phyloP scores from a whole-genome alignment of 2,797 vertebrate genomes.

The Cynopterus sphinx region DNA sequence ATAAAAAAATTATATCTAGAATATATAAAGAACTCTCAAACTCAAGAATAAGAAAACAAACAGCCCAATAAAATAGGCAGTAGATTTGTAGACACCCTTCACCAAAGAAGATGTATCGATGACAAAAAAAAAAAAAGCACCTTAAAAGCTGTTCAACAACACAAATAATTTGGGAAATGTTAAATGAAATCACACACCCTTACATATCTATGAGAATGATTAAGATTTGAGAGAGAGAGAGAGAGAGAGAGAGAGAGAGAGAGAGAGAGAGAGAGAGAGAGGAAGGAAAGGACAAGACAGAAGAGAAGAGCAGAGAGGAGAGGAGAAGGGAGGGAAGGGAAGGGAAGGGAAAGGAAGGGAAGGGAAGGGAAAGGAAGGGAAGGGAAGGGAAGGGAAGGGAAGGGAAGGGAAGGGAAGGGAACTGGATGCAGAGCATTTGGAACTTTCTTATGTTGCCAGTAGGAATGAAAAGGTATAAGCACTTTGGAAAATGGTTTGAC shows the following conservation, averaged over 20 bases:
- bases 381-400: accelerated
- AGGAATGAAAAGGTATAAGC: neutral
- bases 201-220: neutral
- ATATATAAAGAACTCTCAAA: neutral
- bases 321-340: too few relatives aligned
- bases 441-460: neutral
- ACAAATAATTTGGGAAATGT: neutral
- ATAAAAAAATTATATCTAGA: neutral
- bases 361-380: accelerated
- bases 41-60: neutral
- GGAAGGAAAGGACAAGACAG: too few relatives aligned
- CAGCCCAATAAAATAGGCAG: neutral
- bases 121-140: neutral
- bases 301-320: too few relatives aligned
- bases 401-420: neutral
- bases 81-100: neutral
- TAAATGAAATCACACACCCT: neutral
- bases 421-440: neutral
- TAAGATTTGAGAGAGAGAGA: neutral
- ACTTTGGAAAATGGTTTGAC: neutral
- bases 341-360: too few relatives aligned
- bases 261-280: too few relatives aligned
- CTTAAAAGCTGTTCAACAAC: neutral
- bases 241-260: too few relatives aligned
- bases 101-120: neutral